phyloP scores from a whole-genome alignment of 1,140 invertebrate species.

The Homalodisca vitripennis region DNA sequence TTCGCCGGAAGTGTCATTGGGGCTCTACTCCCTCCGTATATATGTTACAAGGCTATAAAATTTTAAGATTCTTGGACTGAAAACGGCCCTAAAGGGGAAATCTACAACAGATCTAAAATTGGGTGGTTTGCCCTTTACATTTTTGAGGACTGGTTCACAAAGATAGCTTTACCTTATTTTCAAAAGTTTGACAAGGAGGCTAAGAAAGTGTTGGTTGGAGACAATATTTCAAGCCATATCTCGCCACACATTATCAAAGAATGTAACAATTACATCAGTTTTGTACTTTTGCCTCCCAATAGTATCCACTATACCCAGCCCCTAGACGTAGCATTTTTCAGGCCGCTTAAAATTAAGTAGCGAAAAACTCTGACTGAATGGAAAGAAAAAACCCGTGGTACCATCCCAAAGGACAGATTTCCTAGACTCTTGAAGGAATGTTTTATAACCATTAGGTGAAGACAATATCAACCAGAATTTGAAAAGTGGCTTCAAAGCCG shows the following conservation, averaged over 20 bases:
- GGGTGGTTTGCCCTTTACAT: conserved; percentile 45
- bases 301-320: too few relatives aligned
- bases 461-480: conserved; percentile 34
- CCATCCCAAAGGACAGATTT: conserved; percentile 41
- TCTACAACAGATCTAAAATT: conserved; percentile 43
- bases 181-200: conserved; percentile 29
- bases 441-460: conserved; percentile 24
- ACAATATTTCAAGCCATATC: conserved; percentile 49
- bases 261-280: conserved; percentile 45
- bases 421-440: conserved; percentile 38
- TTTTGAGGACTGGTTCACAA: conserved; percentile 44
- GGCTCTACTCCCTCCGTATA: conserved; percentile 43
- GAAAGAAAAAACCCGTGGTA: conserved; percentile 39
- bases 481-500: conserved; percentile 28
- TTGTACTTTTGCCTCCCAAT: conserved; percentile 48
- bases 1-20: conserved; percentile 43
- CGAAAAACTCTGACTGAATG: conserved; percentile 43
- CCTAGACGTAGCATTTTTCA: too few relatives aligned
- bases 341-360: conserved; percentile 48
- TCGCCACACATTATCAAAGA: conserved; percentile 42
- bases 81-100: conserved; percentile 40
- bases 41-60: conserved; percentile 46
- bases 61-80: conserved; percentile 44
- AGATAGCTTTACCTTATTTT: conserved; percentile 31
- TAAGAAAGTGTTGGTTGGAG: conserved; percentile 40